Conservation (phyloP, 2,797 vertebrate genomes). For the Pogoniulus pusillus region DNA sequence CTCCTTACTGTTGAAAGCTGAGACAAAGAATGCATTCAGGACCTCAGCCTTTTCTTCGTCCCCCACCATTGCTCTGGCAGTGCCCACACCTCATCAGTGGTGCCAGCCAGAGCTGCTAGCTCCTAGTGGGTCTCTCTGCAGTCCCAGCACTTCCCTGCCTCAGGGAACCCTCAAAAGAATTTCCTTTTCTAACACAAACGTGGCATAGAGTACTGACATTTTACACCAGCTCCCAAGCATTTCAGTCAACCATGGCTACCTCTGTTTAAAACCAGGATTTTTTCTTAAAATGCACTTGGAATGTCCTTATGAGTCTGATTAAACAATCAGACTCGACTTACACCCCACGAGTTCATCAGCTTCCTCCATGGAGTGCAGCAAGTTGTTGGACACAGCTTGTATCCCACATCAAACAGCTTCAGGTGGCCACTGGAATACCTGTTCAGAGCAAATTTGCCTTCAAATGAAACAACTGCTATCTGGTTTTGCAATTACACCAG, state of each 20-base stretch:
- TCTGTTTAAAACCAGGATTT: neutral
- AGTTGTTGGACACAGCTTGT: fast-evolving
- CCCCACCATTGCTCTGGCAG: no score
- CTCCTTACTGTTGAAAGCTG: no score
- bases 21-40: no score
- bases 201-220: neutral
- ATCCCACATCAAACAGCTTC: neutral
- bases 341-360: neutral
- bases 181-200: neutral
- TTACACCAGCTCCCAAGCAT: fast-evolving
- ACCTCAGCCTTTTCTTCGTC: no score
- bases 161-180: neutral
- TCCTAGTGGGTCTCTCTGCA: no score
- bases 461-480: neutral
- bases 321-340: neutral
- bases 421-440: neutral
- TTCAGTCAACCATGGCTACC: neutral
- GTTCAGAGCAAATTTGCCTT: neutral
- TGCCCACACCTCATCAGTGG: no score
- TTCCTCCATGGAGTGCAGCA: neutral
- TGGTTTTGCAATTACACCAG: neutral
- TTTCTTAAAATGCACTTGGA: neutral
- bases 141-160: no score
- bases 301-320: neutral
- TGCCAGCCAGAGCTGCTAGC: no score